phyloP scores from a whole-genome alignment of 2,888 invertebrate species.

The Pecten maximus region DNA sequence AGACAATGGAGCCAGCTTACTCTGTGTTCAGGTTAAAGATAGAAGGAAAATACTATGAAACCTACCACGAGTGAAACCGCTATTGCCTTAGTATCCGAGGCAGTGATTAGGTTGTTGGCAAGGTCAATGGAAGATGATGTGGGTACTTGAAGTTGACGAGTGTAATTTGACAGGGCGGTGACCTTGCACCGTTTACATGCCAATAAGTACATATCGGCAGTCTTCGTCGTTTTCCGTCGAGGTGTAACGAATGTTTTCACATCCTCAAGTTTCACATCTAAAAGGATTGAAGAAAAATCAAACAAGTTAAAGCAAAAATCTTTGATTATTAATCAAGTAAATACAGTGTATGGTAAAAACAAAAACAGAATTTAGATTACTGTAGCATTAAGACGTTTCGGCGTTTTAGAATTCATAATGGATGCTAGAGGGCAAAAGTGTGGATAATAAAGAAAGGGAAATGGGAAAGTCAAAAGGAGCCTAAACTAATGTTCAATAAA shows the following conservation, averaged over 20 bases:
- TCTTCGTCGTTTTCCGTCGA: constrained; percentile 51
- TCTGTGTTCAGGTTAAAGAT: too few species aligned
- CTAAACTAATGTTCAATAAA: too few species aligned
- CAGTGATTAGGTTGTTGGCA: constrained; percentile 51
- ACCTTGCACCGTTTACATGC: constrained; percentile 65
- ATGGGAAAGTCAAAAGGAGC: too few species aligned
- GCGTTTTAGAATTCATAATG: too few species aligned
- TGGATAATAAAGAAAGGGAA: too few species aligned
- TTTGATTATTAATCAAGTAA: too few species aligned
- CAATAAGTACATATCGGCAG: constrained; percentile 62
- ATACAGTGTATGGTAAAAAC: too few species aligned
- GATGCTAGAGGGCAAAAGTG: too few species aligned
- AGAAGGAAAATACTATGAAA: too few species aligned
- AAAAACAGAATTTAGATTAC: too few species aligned
- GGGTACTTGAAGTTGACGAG: constrained; percentile 58
- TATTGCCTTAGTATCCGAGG: constrained; percentile 64
- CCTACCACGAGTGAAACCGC: constrained; percentile 72
- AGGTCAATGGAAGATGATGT: constrained; percentile 50
- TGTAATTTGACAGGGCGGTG: constrained; percentile 64
- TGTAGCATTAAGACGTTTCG: too few species aligned
- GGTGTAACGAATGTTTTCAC: constrained; percentile 54
- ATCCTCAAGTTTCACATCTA: constrained; percentile 58
- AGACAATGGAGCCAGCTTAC: too few species aligned
- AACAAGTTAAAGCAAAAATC: neutral
- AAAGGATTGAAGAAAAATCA: constrained; percentile 12